Base-by-base conservation (phyloP, 1,140 invertebrate genomes). In the Drosophila biarmipes region DNA sequence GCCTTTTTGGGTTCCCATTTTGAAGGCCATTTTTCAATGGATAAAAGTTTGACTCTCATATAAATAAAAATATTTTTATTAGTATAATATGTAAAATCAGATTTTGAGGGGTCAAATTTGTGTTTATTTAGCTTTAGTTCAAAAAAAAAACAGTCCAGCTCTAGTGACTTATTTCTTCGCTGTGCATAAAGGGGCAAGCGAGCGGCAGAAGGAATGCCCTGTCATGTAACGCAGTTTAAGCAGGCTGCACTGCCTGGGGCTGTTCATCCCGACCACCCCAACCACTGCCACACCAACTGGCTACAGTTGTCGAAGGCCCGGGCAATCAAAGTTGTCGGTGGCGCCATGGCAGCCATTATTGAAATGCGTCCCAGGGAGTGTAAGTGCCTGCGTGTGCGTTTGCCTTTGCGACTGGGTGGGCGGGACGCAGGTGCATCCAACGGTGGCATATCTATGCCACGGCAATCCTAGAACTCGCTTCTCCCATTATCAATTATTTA, bases 401-500 rank as follows among this genome's bases (percentile, higher is more conserved):
- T 24, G 24, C 24, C 24, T 5, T 4, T 24, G 24, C 24, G 24
- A 24, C 5, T 24, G 24, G 3, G 24, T 24, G 24, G 40, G 27
- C 15, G 55, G 54, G 38, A 43, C 49, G 45, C 79, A 82, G 79
- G 79, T 82, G 79, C 68, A 69, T 67, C 10, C 61, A 21, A 54
- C 7, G 34, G 24, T 34, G 31, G 19, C 48, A 10, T 53, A 38
- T 42, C 35, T 42, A 14, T 42, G 27, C n/a, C 27, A 49, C 4
- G 38, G 48, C 46, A 49, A 49, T 49, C 46, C 24, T 49, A 49
- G 46, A 49, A 40, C 29, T 73, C 34, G 48, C 48, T 24, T 48
- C 38, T 51, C 19, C 72, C 58, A 89, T 87, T 86, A 87, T 87
- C 82, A 87, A 86, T 86, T 89, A 86, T 86, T 89, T 86, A 86